These are phyloP conservation scores for Girardinus metallicus DNA, from an alignment of 2,797 vertebrate species.

Conservation along the genomic window DNA sequence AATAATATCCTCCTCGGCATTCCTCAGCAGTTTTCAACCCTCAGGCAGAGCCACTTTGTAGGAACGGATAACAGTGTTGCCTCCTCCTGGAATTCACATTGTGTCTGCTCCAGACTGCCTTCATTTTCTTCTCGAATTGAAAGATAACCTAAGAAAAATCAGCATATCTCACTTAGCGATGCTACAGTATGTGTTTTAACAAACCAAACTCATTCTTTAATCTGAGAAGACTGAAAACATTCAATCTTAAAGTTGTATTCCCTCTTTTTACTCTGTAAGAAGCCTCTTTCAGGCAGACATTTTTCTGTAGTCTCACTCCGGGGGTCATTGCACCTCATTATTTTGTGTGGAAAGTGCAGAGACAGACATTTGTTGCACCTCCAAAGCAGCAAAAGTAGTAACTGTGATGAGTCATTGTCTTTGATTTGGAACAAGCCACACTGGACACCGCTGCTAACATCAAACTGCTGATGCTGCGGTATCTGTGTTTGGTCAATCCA, in stretches of 20 bases:
- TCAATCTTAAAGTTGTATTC: neutral
- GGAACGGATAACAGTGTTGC: constrained; percentile 55
- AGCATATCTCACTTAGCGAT: constrained; percentile 14
- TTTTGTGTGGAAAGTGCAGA: constrained; percentile 5
- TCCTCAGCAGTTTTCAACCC: constrained; percentile 55
- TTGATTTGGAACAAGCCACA: neutral
- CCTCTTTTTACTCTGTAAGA: neutral
- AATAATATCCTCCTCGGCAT: constrained; percentile 42
- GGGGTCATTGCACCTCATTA: constrained; percentile 5
- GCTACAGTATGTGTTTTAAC: neutral
- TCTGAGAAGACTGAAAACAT: neutral
- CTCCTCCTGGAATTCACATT: constrained; percentile 51
- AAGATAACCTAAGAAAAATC: constrained; percentile 24
- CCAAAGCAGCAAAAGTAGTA: constrained; percentile 8
- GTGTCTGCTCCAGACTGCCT: constrained; percentile 13
- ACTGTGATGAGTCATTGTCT: neutral
- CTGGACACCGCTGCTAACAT: neutral
- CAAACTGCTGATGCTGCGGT: neutral
- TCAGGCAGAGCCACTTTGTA: constrained; percentile 58
- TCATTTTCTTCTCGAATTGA: constrained; percentile 19
- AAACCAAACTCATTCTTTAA: neutral
- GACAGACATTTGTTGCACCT: constrained; percentile 1
- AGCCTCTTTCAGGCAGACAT: neutral
- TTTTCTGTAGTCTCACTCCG: neutral
- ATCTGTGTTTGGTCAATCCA: constrained; percentile 5